Conservation (phyloP, 2,113 vertebrate species). For the Microcebus murinus region DNA sequence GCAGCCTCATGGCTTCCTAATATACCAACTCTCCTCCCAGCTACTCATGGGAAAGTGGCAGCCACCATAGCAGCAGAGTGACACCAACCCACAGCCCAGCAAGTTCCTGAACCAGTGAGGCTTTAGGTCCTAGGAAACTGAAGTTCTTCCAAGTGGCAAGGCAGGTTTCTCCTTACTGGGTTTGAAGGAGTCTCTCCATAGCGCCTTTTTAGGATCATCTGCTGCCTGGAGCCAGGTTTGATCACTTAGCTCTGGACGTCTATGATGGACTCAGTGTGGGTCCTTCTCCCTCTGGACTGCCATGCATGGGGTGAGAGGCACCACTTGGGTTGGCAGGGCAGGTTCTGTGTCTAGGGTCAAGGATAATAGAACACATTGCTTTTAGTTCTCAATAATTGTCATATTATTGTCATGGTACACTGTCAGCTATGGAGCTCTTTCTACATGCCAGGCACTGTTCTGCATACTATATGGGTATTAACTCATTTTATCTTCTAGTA, state of each 20-base stretch:
- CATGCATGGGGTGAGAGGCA: background rate
- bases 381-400: background rate
- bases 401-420: fast-evolving
- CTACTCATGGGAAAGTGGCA: background rate
- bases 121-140: background rate
- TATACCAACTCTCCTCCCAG: background rate
- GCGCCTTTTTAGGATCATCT: background rate
- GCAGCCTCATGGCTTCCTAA: background rate
- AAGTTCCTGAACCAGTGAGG: background rate
- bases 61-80: background rate
- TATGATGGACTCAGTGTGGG: background rate
- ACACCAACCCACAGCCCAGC: background rate
- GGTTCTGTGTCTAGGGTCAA: background rate
- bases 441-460: background rate
- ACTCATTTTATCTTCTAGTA: background rate
- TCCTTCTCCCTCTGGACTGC: background rate
- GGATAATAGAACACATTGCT: background rate
- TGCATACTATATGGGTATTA: fast-evolving
- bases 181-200: background rate
- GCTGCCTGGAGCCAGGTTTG: background rate
- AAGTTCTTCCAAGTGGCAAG: background rate
- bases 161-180: background rate
- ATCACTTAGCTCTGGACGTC: background rate
- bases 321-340: background rate
- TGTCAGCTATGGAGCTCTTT: background rate